Conservation (phyloP, 2,797 vertebrate genomes). For the Argentina silus region DNA sequence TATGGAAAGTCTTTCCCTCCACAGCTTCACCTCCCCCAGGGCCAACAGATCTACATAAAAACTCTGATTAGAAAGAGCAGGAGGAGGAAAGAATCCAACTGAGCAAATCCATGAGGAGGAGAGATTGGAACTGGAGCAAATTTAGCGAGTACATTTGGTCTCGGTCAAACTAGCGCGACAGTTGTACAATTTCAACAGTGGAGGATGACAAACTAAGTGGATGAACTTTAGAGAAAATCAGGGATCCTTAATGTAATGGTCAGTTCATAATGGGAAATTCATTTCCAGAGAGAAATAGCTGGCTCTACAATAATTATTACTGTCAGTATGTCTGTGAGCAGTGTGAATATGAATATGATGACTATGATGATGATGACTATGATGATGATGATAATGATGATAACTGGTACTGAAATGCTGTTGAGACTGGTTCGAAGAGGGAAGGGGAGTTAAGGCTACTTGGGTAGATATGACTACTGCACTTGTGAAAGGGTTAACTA, state of each 20-base stretch:
- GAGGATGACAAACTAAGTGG: not conserved
- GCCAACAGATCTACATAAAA: slow-evolving; percentile 6
- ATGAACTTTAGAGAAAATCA: not conserved
- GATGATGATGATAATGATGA: not conserved
- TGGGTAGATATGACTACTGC: not conserved
- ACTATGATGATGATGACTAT: not conserved
- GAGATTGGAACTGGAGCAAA: not conserved
- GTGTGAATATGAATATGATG: not conserved
- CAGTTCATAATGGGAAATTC: not conserved
- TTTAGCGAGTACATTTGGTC: not conserved
- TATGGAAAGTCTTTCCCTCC: slow-evolving; percentile 7
- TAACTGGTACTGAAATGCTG: not conserved
- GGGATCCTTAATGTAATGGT: not conserved
- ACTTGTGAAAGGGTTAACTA: not conserved
- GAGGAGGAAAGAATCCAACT: not conserved
- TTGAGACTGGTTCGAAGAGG: not conserved
- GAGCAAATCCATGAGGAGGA: not conserved
- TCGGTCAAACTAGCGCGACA: not conserved
- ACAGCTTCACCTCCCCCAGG: slow-evolving; percentile 1
- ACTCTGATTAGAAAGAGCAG: slow-evolving; percentile 3
- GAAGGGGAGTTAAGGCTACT: not conserved
- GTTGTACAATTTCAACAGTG: not conserved
- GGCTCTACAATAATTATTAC: not conserved
- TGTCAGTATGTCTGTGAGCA: not conserved
- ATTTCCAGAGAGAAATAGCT: not conserved